Base-by-base conservation (phyloP, 2,113 vertebrate genomes). In the Psittacula cyanocephala region DNA sequence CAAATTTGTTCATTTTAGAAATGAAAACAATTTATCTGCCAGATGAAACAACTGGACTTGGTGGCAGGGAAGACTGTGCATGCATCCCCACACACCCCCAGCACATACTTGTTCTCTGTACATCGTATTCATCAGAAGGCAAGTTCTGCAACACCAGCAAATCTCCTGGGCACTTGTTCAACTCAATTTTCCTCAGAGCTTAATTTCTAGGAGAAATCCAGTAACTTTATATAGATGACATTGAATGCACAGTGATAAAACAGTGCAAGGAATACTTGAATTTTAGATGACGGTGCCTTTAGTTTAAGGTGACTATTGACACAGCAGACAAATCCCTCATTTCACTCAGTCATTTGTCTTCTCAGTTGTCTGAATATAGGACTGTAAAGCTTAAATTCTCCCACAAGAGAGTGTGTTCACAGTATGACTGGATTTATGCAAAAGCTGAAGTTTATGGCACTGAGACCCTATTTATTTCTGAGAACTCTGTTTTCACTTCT, bases 181-280 rank as follows among this genome's bases (percentile, higher is more conserved):
- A 84, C n/a, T 75, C 70, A 63, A 37, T 86, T 91, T 85, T 86
- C 89, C 55, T 86, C 47, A 24, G 31, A 88, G 59, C 79, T 81
- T 75, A 81, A 95, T 77, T 91, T 80, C 62, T 80, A 3, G 11
- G 52, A 95, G 65, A 92, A 96, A 96, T 28, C 28, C 17, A 80
- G 23, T 12, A 28, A 39, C 75, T 94, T 89, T 41, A 28, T n/a
- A 87, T 2, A 89, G 70, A 77, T 39, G 28, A 74, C 64, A 89
- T 2, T 63, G 63, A 14, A 13, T 31, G 47, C 5, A 1, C 43
- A 78, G 88, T 13, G 65, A 81, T 18, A 62, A 81, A 88, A 94
- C 14, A 47, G 37, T 15, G 25, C 35, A 72, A 83, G 43, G 77
- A 85, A 86, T 24, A 82, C 50, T 43, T 57, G 41, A 60, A 90